Evolutionary conservation across 2,797 vertebrate genomes (phyloP).

Genomic region (Sardinella longiceps): DNA sequence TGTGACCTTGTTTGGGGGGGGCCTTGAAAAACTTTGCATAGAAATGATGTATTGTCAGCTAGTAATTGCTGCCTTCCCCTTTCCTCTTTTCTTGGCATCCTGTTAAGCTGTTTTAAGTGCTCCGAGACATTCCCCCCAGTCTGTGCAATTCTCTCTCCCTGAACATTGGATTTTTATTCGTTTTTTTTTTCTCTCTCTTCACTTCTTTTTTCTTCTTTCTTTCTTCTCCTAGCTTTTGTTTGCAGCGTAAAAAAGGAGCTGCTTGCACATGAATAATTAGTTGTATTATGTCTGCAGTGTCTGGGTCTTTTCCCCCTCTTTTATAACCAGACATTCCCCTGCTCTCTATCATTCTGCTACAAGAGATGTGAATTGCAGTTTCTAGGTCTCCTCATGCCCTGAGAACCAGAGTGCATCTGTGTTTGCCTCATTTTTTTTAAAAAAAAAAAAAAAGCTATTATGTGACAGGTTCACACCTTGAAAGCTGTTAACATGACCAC

Average conservation of each 20-base stretch:
- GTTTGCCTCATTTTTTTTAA: slow-evolving; percentile 42
- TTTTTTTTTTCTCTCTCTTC: slow-evolving; percentile 34
- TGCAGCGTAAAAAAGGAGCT: slow-evolving; percentile 51
- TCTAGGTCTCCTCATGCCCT: slow-evolving; percentile 41
- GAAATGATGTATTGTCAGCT: slow-evolving; percentile 56
- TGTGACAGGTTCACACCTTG: slow-evolving; percentile 21
- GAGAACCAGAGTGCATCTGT: slow-evolving; percentile 50
- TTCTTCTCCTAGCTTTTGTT: slow-evolving; percentile 60
- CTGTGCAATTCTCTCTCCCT: slow-evolving; percentile 47
- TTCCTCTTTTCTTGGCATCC: slow-evolving; percentile 54
- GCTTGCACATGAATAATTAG: slow-evolving; percentile 68
- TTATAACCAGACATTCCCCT: slow-evolving; percentile 40
- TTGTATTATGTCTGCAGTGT: slow-evolving; percentile 60
- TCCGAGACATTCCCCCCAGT: slow-evolving; percentile 61
- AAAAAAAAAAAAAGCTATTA: slow-evolving; percentile 3
- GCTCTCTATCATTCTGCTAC: slow-evolving; percentile 41
- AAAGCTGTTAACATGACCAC: slow-evolving; percentile 11
- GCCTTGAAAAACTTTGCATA: slow-evolving; percentile 56
- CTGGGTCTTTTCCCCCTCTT: slow-evolving; percentile 47
- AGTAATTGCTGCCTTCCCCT: slow-evolving; percentile 57
- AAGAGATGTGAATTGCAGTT: slow-evolving; percentile 37
- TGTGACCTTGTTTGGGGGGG: slow-evolving; percentile 59
- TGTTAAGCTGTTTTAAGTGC: slow-evolving; percentile 55
- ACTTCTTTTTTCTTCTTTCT: slow-evolving; percentile 30
- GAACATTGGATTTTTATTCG: slow-evolving; percentile 48